Evolutionary conservation across 2,113 vertebrate species (phyloP).

Genomic region (Sorex fumeus): DNA sequence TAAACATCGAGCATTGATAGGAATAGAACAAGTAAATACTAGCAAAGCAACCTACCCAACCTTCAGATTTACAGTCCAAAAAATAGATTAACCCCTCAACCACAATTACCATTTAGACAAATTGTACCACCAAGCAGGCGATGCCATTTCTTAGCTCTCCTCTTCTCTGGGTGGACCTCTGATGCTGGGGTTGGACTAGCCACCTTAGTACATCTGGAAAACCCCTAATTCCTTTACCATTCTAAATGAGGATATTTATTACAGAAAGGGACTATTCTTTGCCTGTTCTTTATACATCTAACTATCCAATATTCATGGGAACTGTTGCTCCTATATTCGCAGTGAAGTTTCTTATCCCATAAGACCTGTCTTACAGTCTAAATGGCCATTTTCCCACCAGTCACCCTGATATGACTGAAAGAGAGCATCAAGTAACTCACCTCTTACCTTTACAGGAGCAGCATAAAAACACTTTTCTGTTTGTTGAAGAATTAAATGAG

Average conservation of each 20-base stretch:
- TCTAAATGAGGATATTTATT: not conserved
- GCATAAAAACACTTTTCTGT: not conserved
- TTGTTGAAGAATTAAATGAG: conserved; percentile 7
- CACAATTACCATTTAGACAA: not conserved
- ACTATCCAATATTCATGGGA: not conserved
- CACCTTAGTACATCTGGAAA: not conserved
- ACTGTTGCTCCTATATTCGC: fast-evolving
- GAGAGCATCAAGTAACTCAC: not conserved
- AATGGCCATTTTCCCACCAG: no score
- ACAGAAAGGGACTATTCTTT: not conserved
- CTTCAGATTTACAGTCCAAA: not conserved
- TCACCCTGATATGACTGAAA: not conserved
- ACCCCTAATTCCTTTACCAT: conserved; percentile 13
- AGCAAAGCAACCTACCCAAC: not conserved
- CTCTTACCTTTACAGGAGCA: not conserved
- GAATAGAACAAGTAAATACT: no score
- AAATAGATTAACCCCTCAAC: no score
- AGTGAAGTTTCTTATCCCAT: not conserved
- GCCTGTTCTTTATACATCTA: not conserved
- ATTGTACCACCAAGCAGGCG: not conserved
- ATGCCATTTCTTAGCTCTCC: not conserved
- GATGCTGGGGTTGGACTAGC: not conserved
- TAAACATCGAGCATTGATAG: not conserved
- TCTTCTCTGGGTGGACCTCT: not conserved
- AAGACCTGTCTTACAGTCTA: not conserved